phyloP scores from a whole-genome alignment of 2,113 vertebrate species.

The Thamnaconus septentrionalis region DNA sequence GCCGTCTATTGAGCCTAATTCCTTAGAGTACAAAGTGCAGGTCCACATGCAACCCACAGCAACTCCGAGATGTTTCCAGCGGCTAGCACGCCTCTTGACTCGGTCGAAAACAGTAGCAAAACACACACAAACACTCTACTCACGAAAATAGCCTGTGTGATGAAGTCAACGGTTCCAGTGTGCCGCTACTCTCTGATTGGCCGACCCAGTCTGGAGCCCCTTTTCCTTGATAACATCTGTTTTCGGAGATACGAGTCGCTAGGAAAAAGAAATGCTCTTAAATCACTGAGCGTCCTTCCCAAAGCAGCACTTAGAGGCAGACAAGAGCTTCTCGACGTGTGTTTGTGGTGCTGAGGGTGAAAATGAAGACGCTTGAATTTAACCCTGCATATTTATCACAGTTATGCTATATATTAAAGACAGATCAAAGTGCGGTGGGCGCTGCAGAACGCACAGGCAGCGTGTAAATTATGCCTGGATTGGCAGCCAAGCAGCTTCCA shows the following conservation, averaged over 20 bases:
- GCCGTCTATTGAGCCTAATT: not conserved
- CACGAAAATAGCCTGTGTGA: constrained; percentile 19
- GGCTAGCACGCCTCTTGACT: constrained; percentile 5
- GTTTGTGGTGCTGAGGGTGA: not conserved
- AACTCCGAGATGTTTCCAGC: not conserved
- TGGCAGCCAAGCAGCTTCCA: not conserved
- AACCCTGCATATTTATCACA: not conserved
- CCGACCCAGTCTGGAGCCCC: not conserved
- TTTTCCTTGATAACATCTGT: not conserved
- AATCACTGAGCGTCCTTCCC: not conserved
- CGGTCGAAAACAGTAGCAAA: constrained; percentile 11
- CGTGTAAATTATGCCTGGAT: too few relatives aligned
- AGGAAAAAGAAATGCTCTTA: not conserved
- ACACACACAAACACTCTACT: constrained; percentile 13
- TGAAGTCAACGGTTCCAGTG: constrained; percentile 11
- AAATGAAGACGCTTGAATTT: not conserved
- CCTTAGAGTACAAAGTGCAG: not conserved
- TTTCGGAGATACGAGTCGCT: not conserved
- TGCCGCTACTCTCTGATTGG: not conserved
- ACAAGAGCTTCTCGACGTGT: not conserved
- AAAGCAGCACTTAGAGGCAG: not conserved
- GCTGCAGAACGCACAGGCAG: too few relatives aligned
- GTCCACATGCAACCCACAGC: not conserved
- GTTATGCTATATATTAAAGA: not conserved
- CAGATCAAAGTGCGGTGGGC: not conserved